phyloP scores from a whole-genome alignment of 1,140 invertebrate species.

The Druon quercuslanigerum region DNA sequence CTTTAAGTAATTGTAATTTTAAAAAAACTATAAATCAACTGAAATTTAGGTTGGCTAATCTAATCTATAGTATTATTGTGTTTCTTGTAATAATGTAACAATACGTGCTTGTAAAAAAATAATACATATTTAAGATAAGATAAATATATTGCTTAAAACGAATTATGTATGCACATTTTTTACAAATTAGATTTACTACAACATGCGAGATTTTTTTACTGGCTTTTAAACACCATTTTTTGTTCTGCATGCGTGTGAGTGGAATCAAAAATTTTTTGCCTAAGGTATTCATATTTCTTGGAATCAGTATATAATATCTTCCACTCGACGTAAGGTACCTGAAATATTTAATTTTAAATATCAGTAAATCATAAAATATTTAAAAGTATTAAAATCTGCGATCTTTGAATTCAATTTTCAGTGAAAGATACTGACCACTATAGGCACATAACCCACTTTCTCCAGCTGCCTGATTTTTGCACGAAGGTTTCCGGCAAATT shows the following conservation, averaged over 20 bases:
- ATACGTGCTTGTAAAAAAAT: conserved; percentile 32
- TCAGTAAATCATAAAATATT: conserved; percentile 24
- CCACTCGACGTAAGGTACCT: conserved; percentile 49
- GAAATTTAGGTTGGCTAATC: too few species aligned
- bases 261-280: neutral
- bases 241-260: neutral
- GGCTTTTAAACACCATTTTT: conserved; percentile 14
- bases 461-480: conserved; percentile 77
- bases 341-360: conserved; percentile 33
- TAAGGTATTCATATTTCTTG: conserved; percentile 35
- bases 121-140: conserved; percentile 14
- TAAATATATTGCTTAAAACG: conserved; percentile 1
- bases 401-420: conserved; percentile 22
- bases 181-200: conserved; percentile 7
- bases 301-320: neutral
- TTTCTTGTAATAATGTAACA: too few species aligned
- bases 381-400: conserved; percentile 27
- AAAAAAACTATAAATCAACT: too few species aligned
- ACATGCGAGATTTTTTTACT: conserved; percentile 11
- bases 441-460: conserved; percentile 77
- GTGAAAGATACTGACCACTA: conserved; percentile 73
- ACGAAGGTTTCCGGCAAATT: conserved; percentile 66
- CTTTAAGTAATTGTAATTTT: too few species aligned
- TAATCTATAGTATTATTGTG: too few species aligned
- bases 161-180: conserved; percentile 28